Conservation (phyloP, 2,113 vertebrate species). For the Erythrocercus mccallii region DNA sequence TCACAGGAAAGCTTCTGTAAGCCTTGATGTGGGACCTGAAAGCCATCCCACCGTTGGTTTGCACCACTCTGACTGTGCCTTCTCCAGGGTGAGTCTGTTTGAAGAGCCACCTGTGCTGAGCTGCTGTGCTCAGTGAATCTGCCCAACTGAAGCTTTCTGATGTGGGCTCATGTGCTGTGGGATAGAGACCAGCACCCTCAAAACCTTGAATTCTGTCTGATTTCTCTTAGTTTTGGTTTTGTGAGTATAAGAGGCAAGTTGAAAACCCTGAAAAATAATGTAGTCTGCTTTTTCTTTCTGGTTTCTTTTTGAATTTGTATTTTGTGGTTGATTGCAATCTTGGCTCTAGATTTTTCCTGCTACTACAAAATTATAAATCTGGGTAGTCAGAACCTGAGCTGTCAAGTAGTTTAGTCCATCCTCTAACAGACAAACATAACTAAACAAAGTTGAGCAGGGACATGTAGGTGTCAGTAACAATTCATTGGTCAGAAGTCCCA, state of each 20-base stretch:
- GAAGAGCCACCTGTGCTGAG: conserved; percentile 20
- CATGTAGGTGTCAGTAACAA: background rate
- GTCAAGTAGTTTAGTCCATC: background rate
- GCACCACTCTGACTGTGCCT: background rate
- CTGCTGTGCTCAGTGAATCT: background rate
- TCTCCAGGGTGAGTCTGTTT: background rate
- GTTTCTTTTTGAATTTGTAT: background rate
- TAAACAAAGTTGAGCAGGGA: background rate
- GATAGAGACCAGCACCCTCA: background rate
- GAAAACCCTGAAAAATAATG: background rate
- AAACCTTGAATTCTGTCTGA: background rate
- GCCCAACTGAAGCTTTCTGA: conserved; percentile 7
- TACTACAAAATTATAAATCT: background rate
- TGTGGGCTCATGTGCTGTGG: background rate
- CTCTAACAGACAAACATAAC: background rate
- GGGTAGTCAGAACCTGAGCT: background rate
- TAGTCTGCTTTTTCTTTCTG: background rate
- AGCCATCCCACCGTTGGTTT: background rate
- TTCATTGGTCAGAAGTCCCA: background rate
- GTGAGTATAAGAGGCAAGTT: background rate
- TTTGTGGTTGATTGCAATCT: background rate
- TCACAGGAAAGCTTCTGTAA: background rate
- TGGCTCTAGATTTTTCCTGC: background rate
- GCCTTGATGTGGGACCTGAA: background rate
- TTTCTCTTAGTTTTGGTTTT: background rate